Evolutionary conservation across 1,140 invertebrate genomes (phyloP), one percentile per base, ranked within the genome.

Genomic region (Melipona quadrifasciata): DNA sequence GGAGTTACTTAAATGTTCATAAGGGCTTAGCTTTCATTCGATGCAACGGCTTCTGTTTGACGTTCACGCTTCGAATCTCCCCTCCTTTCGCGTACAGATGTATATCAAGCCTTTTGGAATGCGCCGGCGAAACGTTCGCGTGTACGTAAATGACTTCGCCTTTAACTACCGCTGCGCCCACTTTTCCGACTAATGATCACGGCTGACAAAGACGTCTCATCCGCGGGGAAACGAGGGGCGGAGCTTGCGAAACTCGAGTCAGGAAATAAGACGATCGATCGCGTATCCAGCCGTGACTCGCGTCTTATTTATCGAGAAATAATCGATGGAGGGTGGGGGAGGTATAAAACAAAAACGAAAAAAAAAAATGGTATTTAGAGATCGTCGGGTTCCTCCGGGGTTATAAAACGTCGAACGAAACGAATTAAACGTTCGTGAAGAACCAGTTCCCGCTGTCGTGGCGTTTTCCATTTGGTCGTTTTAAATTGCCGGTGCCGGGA

Each of bases 1-100:
- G 70, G 82, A 91, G 88, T 91, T 89, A 89, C 89, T 92, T 89
- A 91, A 92, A 91, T 86, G 86, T 91, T 92, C 87, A 85, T 91
- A 80, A 90, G 85, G 85, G 85, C 78, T 86, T 67, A 70, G 85
- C 71, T 82, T 88, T 90, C 74, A 67, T 84, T 89, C 79, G 74
- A 86, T 74, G 80, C 73, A 89, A 76, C 70, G 71, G 83, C 70
- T 65, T 64, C 84, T 64, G 74, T 88, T 83, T 84, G 75, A 86
- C 71, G 82, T 51, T 81, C 51, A 47, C 76, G 81, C 53, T 78
- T 34, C 27, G 17, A 57, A 82, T 53, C 61, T 55, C 16, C 11
- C 19, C 24, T 1, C n/a, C 27, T n/a, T 39, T 34, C 55, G n/a
- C 39, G 61, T 64, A 21, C 55, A 16, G 34, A 34, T 19, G 55